Evolutionary conservation across 2,113 vertebrate species (phyloP).

Genomic region (Epinephelus fuscoguttatus): DNA sequence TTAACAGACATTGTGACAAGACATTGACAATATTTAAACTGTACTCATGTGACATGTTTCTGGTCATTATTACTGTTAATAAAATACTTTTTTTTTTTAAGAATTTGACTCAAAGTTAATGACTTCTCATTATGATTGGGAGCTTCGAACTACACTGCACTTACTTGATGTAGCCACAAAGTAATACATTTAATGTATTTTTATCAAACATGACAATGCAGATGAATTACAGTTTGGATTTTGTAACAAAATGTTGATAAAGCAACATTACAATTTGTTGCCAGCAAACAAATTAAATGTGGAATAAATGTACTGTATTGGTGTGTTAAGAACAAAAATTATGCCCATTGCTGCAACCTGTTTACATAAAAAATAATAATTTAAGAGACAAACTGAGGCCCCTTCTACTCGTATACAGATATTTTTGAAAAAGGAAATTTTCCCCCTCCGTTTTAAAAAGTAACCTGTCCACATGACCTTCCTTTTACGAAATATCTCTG

Average conservation of each 20-base stretch:
- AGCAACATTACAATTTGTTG: slow-evolving; percentile 5
- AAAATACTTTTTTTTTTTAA: slow-evolving; percentile 59
- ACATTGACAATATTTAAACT: slow-evolving; percentile 31
- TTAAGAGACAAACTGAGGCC: slow-evolving; percentile 1
- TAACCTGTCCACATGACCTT: no score
- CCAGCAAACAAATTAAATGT: neutral
- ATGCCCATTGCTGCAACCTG: neutral
- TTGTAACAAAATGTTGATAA: slow-evolving; percentile 30
- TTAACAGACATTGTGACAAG: slow-evolving; percentile 17
- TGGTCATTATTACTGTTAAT: slow-evolving; percentile 61
- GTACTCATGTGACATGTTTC: slow-evolving; percentile 51
- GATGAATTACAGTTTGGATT: slow-evolving; percentile 7
- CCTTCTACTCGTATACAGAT: no score
- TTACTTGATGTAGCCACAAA: neutral
- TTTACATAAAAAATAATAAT: slow-evolving; percentile 19
- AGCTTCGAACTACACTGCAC: neutral
- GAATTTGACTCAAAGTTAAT: slow-evolving; percentile 3
- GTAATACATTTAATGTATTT: slow-evolving; percentile 23
- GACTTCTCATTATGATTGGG: neutral
- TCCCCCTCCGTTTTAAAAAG: no score
- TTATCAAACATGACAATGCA: slow-evolving; percentile 5
- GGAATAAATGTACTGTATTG: neutral
- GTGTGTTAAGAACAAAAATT: neutral
- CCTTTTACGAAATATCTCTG: no score
- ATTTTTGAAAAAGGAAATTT: no score